A percentile compares a stretch with the other conserved stretches of the same genome.
These are phyloP conservation scores for Vespertilio murinus DNA, from an alignment of 2,797 vertebrate genomes.

Conservation along the genomic window DNA sequence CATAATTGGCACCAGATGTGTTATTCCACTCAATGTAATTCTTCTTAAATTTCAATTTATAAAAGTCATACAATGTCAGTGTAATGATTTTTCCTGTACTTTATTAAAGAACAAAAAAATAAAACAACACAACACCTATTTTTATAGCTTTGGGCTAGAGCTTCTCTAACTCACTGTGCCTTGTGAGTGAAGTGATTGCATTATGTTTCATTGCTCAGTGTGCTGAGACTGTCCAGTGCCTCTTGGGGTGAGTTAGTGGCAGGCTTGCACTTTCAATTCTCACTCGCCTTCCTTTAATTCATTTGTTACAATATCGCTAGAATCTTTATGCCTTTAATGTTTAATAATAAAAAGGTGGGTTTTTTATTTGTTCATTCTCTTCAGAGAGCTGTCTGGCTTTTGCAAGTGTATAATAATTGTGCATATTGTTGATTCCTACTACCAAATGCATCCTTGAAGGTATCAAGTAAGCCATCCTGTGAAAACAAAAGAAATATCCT, in stretches of 20 bases:
- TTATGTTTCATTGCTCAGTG: not conserved
- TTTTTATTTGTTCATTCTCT: not conserved
- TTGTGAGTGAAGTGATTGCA: not conserved
- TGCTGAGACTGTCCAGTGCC: not conserved
- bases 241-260: not conserved
- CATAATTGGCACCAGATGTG: not conserved
- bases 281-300: conserved; percentile 42
- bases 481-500: conserved; percentile 51
- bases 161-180: not conserved
- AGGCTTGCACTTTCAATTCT: not conserved
- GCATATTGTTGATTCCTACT: not conserved
- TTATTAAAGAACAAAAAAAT: conserved; percentile 22
- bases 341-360: not conserved
- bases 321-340: not conserved
- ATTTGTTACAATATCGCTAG: conserved; percentile 10
- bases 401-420: not conserved
- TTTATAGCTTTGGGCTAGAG: not conserved
- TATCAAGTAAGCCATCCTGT: not conserved
- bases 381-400: not conserved
- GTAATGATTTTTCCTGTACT: not conserved
- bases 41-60: not conserved
- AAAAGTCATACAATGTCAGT: conserved; percentile 8
- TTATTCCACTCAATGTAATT: not conserved
- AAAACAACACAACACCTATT: not conserved
- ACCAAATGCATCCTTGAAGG: conserved; percentile 38